Conservation (phyloP, 2,797 vertebrate species). For the Naso thynnoides region DNA sequence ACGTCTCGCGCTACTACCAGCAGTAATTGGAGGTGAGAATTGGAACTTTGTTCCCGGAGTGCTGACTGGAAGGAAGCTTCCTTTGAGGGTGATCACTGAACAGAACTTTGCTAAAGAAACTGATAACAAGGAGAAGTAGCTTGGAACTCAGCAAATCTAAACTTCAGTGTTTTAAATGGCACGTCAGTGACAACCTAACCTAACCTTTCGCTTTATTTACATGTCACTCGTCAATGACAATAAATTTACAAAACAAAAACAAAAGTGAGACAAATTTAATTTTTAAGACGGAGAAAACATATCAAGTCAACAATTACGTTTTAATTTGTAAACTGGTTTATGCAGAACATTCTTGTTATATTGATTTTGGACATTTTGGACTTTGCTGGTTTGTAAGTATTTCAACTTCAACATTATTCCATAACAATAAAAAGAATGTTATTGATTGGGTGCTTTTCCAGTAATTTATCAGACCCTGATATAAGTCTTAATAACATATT, state of each 20-base stretch:
- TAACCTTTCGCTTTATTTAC: background rate
- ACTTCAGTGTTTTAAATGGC: background rate
- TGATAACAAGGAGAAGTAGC: background rate
- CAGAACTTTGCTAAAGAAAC: background rate
- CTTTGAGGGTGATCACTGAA: background rate
- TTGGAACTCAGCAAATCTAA: background rate
- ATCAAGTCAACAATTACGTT: too few relatives aligned
- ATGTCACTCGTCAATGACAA: background rate
- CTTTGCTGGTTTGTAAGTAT: background rate
- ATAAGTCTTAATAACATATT: background rate
- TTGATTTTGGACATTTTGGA: background rate
- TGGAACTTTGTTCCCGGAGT: background rate
- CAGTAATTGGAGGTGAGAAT: accelerated
- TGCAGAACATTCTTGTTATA: background rate
- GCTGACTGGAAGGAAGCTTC: background rate
- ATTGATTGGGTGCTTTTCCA: background rate
- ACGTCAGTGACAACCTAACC: background rate
- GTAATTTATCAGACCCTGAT: background rate
- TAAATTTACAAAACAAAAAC: background rate
- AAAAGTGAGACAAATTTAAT: background rate
- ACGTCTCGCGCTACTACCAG: background rate
- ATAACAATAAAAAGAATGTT: background rate
- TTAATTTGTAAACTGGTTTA: too few relatives aligned
- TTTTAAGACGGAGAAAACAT: too few relatives aligned
- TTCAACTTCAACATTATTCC: background rate